Conservation (phyloP, 2,113 vertebrate species). For the Cochlearius cochlearius region DNA sequence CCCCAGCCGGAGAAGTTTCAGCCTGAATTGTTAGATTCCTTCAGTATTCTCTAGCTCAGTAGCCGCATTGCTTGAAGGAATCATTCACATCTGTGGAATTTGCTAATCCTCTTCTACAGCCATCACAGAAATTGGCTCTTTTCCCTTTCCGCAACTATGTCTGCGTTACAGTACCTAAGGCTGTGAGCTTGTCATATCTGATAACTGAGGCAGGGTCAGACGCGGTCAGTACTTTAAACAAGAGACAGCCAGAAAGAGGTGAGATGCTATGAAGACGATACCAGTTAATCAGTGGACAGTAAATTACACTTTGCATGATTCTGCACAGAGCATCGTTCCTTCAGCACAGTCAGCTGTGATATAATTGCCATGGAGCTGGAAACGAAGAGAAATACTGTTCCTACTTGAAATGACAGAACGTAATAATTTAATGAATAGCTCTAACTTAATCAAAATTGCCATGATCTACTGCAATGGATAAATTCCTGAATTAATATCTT, state of each 20-base stretch:
- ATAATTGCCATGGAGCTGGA: background rate
- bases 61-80: slow-evolving; percentile 7
- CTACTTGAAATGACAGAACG: background rate
- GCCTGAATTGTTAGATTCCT: background rate
- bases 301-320: background rate
- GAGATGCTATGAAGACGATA: background rate
- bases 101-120: slow-evolving; percentile 12
- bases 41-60: background rate
- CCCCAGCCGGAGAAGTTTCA: background rate
- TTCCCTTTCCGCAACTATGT: background rate
- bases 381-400: background rate
- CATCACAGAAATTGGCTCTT: slow-evolving; percentile 18
- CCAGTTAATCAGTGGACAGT: background rate
- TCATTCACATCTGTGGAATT: slow-evolving; percentile 20
- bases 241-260: background rate
- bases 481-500: background rate
- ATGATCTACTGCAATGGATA: background rate
- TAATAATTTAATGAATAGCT: background rate
- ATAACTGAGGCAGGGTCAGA: slow-evolving; percentile 1
- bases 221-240: background rate
- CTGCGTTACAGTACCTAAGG: slow-evolving; percentile 20
- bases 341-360: background rate
- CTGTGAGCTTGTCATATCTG: slow-evolving; percentile 10
- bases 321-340: background rate
- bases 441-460: background rate